Conservation (phyloP, 2,797 vertebrate genomes). For the Ammospiza maritima region DNA sequence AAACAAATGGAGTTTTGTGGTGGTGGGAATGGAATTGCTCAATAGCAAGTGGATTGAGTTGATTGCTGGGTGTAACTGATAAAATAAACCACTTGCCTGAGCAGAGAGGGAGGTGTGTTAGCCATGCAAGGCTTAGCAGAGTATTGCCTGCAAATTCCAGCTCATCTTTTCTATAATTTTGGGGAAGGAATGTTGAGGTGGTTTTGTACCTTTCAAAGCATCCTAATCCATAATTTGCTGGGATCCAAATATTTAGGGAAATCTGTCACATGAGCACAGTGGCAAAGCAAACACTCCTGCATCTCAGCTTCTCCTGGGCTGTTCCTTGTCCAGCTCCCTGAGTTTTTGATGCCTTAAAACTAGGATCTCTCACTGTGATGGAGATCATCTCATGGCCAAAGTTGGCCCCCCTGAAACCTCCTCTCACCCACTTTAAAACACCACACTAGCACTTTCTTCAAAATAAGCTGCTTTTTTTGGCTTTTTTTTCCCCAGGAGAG, state of each 20-base stretch:
- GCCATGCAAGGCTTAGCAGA: not conserved
- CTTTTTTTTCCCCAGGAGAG: not conserved
- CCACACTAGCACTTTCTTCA: not conserved
- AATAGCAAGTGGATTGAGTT: not conserved
- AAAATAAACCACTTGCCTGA: not conserved
- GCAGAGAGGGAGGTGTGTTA: not conserved
- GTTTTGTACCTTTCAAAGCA: not conserved
- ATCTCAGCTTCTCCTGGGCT: not conserved
- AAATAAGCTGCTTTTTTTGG: not conserved
- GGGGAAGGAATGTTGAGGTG: not conserved
- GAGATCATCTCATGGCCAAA: not conserved
- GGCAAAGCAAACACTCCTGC: rapidly evolving
- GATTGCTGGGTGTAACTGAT: not conserved
- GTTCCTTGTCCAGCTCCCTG: not conserved
- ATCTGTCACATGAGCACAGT: rapidly evolving
- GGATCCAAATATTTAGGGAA: not conserved
- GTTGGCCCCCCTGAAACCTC: rapidly evolving
- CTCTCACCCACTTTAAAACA: not conserved
- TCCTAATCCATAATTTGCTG: not conserved
- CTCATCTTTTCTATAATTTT: not conserved
- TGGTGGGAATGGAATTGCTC: not conserved
- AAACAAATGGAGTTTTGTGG: not conserved
- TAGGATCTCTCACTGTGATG: not conserved
- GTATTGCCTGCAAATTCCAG: not conserved
- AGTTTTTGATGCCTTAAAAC: not conserved